Base-by-base conservation (phyloP, 2,113 vertebrate species). In the Nycticebus coucang region DNA sequence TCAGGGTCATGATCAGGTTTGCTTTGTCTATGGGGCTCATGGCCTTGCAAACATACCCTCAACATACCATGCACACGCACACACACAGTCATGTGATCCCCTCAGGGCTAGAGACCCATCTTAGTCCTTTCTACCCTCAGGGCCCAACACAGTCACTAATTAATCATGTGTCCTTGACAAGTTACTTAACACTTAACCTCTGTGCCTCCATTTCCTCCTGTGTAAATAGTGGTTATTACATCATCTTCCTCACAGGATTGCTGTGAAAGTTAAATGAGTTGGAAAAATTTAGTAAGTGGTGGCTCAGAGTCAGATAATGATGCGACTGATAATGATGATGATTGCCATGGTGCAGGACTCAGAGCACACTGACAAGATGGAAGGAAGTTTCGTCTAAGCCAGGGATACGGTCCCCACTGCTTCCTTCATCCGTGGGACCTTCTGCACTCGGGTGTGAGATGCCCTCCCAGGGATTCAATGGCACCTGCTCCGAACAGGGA, bases 371-470 rank as follows among this genome's bases (percentile, higher is more conserved):
- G 0, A 26, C 4, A 89, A 21, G 2, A 13, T 9, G 21, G 13
- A 62, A n/a, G 10, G 7, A 85, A 11, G 26, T 3, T 64, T 26
- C 10, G 0, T 4, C 45, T 1, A 11, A 33, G 50, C 10, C 37
- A 72, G 19, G 7, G 0, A 2, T 2, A 15, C 11, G 11, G 24
- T 24, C 50, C n/a, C n/a, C 33, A 30, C 0, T 0, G 9, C 45
- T 28, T 5, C n/a, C 50, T 53, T 64, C 35, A 79, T 80, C 50
- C 11, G 0, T 22, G 78, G 75, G 60, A 37, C 35, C 14, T 6
- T 62, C 19, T 53, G 2, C 13, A 28, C 45, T 50, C 45, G 8
- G 8, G 45, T 8, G 5, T 50, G 45, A 50, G 45, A 50, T 50
- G 45, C 45, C 7, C 45, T 5, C 45, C 45, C 45, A 50, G 9